Evolutionary conservation across 2,888 invertebrate species (phyloP), one percentile per base, ranked within the genome.

Genomic region (Pyrocoelia pectoralis): DNA sequence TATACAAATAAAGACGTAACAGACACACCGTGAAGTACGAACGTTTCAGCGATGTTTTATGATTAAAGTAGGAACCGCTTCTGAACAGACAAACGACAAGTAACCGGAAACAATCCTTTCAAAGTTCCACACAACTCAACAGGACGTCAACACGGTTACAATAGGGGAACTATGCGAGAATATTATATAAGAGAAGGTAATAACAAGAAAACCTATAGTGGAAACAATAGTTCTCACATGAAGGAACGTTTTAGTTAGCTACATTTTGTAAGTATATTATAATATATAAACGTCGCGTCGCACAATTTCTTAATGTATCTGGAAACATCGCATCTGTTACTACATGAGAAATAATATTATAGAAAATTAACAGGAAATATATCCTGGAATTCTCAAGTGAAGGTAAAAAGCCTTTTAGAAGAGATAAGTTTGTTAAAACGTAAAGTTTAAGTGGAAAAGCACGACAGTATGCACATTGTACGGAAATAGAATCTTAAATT

Each of bases 61-160:
- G 61, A 49, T 55, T 60, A 74, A 70, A 71, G 70, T 71, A 68
- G 67, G 68, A 69, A 60, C 58, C 67, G 53, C 67, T 56, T 61
- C 67, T 65, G 72, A 72, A 74, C 72, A 72, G 72, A 70, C 67
- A 72, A 70, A 68, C 66, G 65, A 68, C 64, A 66, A 67, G 63
- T 65, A 66, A 64, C 56, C 70, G 72, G 70, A 71, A 68, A 71
- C 66, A 66, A 67, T 70, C 68, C 68, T 68, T 61, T 68, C 62
- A 69, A 71, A 73, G 71, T 68, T 73, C 66, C 68, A 69, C 73
- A 74, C 76, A 77, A 76, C 72, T 78, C 78, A 77, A 77, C 77
- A 76, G 77, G 74, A 77, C 70, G 72, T 72, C 72, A 74, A 77
- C 74, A 73, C 65, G 68, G 67, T 65, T 66, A 77, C 77, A 77